Conservation (phyloP, 2,113 vertebrate genomes). For the Chlorodrepanis virens region DNA sequence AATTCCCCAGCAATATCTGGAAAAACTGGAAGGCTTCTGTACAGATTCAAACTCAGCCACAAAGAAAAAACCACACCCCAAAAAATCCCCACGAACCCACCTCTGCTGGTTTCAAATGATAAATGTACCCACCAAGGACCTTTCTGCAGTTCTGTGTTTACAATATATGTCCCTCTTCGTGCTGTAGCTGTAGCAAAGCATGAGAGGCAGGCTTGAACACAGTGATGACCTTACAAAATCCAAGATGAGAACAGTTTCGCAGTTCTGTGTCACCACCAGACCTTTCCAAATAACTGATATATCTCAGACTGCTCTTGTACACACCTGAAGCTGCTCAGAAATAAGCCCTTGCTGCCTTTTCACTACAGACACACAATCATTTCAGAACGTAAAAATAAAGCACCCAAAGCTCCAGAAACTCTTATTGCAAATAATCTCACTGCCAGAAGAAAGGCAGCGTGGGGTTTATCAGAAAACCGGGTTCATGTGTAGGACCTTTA, state of each 20-base stretch:
- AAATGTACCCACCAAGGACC: not conserved
- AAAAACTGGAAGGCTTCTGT: not conserved
- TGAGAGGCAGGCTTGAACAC: not conserved
- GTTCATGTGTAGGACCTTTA: not conserved
- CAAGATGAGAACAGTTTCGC: not conserved
- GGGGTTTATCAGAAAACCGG: not conserved
- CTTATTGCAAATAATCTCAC: conserved; percentile 25
- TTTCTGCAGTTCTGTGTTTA: not conserved
- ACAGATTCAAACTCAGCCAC: not conserved
- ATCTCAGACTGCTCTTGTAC: not conserved
- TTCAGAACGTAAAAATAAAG: not conserved
- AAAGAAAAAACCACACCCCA: not conserved
- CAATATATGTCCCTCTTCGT: not conserved
- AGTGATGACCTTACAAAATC: not conserved
- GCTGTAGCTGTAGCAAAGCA: not conserved
- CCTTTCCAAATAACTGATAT: conserved; percentile 25
- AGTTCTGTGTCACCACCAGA: not conserved
- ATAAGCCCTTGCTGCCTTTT: not conserved
- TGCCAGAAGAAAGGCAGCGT: not conserved
- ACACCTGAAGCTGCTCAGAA: conserved; percentile 22
- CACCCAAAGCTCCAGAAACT: not conserved
- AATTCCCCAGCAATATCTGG: not conserved
- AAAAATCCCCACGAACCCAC: not conserved
- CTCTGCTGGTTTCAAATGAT: not conserved
- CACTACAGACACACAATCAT: not conserved